Base-by-base conservation (phyloP, 2,797 vertebrate genomes). In the Adrianichthys oophorus region DNA sequence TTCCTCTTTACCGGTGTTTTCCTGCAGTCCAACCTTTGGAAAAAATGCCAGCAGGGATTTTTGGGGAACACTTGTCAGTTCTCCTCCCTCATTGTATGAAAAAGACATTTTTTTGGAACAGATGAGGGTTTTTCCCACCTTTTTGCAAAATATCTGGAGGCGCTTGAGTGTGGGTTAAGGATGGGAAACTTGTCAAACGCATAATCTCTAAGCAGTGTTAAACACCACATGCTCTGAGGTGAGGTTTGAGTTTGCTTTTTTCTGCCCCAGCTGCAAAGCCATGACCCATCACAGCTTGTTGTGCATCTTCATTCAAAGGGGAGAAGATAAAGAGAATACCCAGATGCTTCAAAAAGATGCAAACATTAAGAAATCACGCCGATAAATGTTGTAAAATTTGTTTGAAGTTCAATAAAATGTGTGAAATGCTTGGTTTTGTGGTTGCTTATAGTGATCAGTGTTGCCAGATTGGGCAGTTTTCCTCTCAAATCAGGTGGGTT, bases 241-340 rank as follows among this genome's bases (percentile, higher is more conserved):
- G 72, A 78, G 68, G 66, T 69, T 76, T 68, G 40, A 40, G 59
- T 62, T 26, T 29, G 29, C 49, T 51, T 12, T 37, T 43, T 51
- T 66, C 41, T 64, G 55, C 54, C 61, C 52, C 43, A 0, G 17
- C 65, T 64, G 74, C 62, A 73, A 75, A 68, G 66, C 62, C 80
- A 78, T 76, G 56, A 79, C 49, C 41, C 15, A 21, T 67, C 70
- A 57, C 48, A 42, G 65, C 3, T 21, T 7, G 41, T 37, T 49
- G 14, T 41, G 48, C 49, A 7, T 57, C 42, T 63, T 29, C 56
- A 61, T 70, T 47, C 42, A 18, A 55, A 62, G 53, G 51, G 40
- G 64, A 37, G 32, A 37, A 37, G 2, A 37, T 10, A 37, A 12
- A 37, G 32, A 32, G 29, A 37, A 37, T 12, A 37, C 12, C 32